These are phyloP conservation scores for Melanerpes formicivorus DNA, from an alignment of 2,113 vertebrate species.

Conservation along the genomic window DNA sequence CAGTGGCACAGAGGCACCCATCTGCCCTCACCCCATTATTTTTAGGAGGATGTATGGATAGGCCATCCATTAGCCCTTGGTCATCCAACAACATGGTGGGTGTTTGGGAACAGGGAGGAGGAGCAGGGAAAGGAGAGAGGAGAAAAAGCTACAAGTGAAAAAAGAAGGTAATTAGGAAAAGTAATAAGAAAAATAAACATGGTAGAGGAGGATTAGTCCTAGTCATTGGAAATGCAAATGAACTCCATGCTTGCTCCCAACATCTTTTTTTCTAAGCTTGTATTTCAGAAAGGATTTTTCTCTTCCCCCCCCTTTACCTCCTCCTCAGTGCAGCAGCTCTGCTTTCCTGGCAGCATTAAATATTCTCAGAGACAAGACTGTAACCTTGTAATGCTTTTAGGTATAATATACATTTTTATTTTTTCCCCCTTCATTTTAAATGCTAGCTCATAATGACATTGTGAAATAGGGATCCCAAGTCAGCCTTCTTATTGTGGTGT, in stretches of 20 bases:
- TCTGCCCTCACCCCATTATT: background rate
- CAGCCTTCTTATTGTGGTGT: conserved; percentile 73
- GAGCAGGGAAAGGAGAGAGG: background rate
- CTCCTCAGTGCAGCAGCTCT: background rate
- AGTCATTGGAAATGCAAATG: conserved; percentile 67
- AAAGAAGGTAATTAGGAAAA: conserved; percentile 29
- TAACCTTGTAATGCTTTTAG: conserved; percentile 80
- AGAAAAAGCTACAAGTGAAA: background rate
- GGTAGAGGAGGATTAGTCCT: conserved; percentile 38
- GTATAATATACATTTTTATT: conserved; percentile 63
- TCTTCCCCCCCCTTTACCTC: background rate
- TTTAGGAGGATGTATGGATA: background rate
- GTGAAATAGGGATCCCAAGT: conserved; percentile 72
- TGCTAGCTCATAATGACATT: conserved; percentile 75
- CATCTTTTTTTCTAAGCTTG: background rate
- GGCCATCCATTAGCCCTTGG: background rate
- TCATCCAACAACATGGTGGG: background rate
- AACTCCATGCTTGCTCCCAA: background rate
- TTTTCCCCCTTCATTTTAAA: conserved; percentile 66
- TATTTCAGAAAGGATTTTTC: conserved; percentile 53
- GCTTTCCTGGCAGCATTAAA: conserved; percentile 46
- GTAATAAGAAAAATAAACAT: conserved; percentile 41
- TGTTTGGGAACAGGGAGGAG: background rate
- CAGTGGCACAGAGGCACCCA: background rate
- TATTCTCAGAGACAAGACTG: conserved; percentile 33